A percentile compares a stretch with the other conserved stretches of the same genome.
phyloP scores from a whole-genome alignment of 2,113 vertebrate species.

The Prionailurus bengalensis region DNA sequence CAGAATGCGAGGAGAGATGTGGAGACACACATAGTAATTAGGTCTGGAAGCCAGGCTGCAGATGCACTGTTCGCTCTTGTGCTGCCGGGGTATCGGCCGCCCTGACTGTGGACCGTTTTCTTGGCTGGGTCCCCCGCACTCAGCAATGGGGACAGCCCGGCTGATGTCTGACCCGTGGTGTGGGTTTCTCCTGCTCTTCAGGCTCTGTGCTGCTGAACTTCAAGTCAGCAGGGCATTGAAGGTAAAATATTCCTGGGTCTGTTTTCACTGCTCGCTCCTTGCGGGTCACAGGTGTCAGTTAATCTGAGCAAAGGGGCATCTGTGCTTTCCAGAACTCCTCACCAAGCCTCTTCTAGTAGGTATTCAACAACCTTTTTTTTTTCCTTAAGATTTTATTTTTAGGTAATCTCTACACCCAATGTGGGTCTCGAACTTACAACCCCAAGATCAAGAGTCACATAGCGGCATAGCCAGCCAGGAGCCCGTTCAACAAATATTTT shows the following conservation, averaged over 20 bases:
- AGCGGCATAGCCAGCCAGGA: background rate
- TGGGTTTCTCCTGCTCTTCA: background rate
- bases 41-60: background rate
- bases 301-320: background rate
- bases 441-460: background rate
- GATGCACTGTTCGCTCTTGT: background rate
- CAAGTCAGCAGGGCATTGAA: rapidly evolving
- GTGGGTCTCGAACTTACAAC: background rate
- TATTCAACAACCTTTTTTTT: background rate
- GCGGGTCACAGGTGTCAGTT: background rate
- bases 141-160: background rate
- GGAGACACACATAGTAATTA: too few relatives aligned
- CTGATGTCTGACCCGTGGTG: background rate
- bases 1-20: background rate
- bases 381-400: background rate
- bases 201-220: background rate
- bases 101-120: background rate
- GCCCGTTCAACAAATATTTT: background rate
- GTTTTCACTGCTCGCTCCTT: background rate
- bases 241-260: background rate
- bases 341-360: background rate
- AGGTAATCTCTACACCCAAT: background rate
- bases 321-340: background rate
- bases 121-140: background rate
- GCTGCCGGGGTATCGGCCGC: background rate